Evolutionary conservation across 2,888 invertebrate species (phyloP), one percentile per base, ranked within the genome.

Genomic region (Cheilosia grossa): DNA sequence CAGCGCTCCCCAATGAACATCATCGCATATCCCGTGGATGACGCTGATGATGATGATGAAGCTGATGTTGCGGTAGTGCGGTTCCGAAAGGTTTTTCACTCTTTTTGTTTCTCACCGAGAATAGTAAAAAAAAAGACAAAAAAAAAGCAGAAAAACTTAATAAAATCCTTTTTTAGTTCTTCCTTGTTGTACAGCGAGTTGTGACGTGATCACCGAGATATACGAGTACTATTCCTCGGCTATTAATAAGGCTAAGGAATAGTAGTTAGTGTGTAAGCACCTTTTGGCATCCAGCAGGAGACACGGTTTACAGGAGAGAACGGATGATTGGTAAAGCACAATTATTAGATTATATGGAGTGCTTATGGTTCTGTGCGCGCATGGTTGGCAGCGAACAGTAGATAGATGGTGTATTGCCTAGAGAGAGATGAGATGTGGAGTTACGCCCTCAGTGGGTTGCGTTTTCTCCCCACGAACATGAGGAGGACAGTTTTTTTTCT

Each of bases 291-390:
- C 37, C 37, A 37, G 37, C 37, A 37, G 37, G 37, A 33, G 64
- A 47, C 19, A 30, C 21, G 66, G 37, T 21, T 13, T 51, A 24
- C 73, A 58, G 58, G 64, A 70, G 63, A 69, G 79, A 56, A 74
- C 51, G 83, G 79, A 37, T 70, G 73, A 79, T 83, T 79, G 83
- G 83, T 61, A 49, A 72, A 72, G 81, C 72, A 85, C 85, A 85
- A 85, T 85, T 85, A 85, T 85, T 85, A 81, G 81, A 81, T 77
- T 81, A 81, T 81, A 72, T 85, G 75, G 61, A 81, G 75, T 81
- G 81, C 85, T 81, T 85, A 85, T 85, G 85, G 81, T 49, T 80
- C 59, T 74, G 42, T 54, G 37, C 64, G 63, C 47, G 15, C 2
- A 30, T 37, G 30, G 54, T 58, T 30, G 53, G 7, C 47, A 53